Base-by-base conservation (phyloP, 1,140 invertebrate species). In the Trialeurodes vaporariorum region DNA sequence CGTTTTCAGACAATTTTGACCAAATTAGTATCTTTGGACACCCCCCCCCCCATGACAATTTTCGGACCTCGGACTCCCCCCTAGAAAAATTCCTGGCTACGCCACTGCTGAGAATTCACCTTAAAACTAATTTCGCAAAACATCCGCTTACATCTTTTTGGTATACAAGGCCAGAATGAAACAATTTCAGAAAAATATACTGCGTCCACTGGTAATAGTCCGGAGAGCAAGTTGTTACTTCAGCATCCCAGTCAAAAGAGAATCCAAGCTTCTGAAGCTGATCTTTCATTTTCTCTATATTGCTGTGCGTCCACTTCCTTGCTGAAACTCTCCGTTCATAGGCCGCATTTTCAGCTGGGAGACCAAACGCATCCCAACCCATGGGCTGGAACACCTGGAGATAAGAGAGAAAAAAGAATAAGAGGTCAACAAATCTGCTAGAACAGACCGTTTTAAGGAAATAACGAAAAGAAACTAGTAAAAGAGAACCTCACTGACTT, bases 291-390 rank as follows among this genome's bases (percentile, higher is more conserved):
- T 85, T 83, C 1, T 77, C 74, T 71, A 99, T 98, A 80, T 99
- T 99, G 70, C 84, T 78, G 62, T 83, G 76, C 0, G 96, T 99
- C 97, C 97, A 99, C 23, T 83, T 76, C 24, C 84, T 79, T 2
- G 97, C 91, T 73, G 86, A 79, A 27, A 94, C 80, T 60, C 88
- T 85, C 59, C 85, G 81, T 75, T 97, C 89, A 68, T 94, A 87
- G 5, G 98, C 97, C 65, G 98, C 98, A 86, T 99, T 99, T 81
- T 99, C 98, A 1, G 98, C 98, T 24, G 97, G 98, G 61, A 99
- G 81, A 40, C 98, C 98, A 86, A 99, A 99, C 9, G 96, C 92
- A 85, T 99, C 98, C 94, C 96, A 99, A 1, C 98, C 98, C 81
- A 99, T 99, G n/a, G 96, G 96, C 81, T 98, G 94, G 68, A 98